Percentiles rank a stretch among this genome's conserved stretches.
phyloP scores from a whole-genome alignment of 2,888 invertebrate species.

The Ennomos fuscantarius region DNA sequence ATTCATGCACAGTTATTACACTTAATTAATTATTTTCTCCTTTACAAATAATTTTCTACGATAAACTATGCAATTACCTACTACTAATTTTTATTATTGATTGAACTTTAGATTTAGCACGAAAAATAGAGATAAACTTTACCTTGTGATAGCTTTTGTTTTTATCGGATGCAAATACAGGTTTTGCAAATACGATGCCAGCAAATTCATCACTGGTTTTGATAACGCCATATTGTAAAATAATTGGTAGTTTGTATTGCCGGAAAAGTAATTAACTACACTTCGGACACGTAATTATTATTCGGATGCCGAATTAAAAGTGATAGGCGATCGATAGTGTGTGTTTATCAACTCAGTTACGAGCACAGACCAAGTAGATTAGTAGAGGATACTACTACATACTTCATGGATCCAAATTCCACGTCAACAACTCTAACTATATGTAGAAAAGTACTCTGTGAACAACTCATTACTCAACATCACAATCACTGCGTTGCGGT shows the following conservation, averaged over 20 bases:
- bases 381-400: too few species aligned
- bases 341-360: too few species aligned
- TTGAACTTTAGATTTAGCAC: slow-evolving; percentile 21
- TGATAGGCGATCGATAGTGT: slow-evolving; percentile 15
- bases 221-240: slow-evolving; percentile 86
- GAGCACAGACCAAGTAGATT: too few species aligned
- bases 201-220: slow-evolving; percentile 88
- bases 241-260: not conserved
- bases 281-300: slow-evolving; percentile 24
- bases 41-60: too few species aligned
- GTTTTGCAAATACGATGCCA: slow-evolving; percentile 90
- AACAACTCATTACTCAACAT: too few species aligned
- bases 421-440: too few species aligned
- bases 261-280: not conserved
- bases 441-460: too few species aligned
- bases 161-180: slow-evolving; percentile 90
- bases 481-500: not conserved
- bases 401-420: too few species aligned
- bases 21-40: too few species aligned
- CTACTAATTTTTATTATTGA: too few species aligned
- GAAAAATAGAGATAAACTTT: slow-evolving; percentile 59
- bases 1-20: too few species aligned
- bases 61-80: too few species aligned
- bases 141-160: slow-evolving; percentile 93
- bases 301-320: slow-evolving; percentile 26